Conservation (phyloP, 2,113 vertebrate genomes). For the Petaurus breviceps region DNA sequence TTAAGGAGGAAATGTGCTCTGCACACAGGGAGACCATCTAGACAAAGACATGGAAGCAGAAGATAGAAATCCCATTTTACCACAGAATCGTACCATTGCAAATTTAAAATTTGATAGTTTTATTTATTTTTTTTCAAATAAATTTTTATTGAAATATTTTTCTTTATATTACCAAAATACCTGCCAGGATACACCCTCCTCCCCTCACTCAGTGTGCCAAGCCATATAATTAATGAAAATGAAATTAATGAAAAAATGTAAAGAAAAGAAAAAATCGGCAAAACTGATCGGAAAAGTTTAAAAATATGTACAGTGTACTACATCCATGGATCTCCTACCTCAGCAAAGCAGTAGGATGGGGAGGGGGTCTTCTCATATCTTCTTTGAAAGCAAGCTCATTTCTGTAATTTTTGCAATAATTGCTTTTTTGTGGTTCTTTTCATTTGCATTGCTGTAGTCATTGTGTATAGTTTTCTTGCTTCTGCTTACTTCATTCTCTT, state of each 20-base stretch:
- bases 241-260: too few species aligned
- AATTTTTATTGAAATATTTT: neutral
- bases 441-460: neutral
- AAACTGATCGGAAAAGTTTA: neutral
- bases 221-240: neutral
- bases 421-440: neutral
- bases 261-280: neutral
- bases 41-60: neutral
- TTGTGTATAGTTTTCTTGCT: neutral
- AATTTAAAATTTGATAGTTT: neutral
- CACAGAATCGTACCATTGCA: neutral
- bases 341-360: neutral
- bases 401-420: neutral
- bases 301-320: neutral
- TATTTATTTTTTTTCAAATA: neutral
- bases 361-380: neutral
- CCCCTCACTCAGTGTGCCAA: neutral
- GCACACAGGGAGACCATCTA: neutral
- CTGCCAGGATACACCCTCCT: neutral
- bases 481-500: neutral
- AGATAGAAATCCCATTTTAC: neutral
- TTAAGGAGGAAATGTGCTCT: neutral
- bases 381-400: neutral
- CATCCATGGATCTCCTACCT: neutral
- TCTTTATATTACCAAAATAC: neutral